Base-by-base conservation (phyloP, 2,113 vertebrate genomes). In the Muntiacus muntjak region DNA sequence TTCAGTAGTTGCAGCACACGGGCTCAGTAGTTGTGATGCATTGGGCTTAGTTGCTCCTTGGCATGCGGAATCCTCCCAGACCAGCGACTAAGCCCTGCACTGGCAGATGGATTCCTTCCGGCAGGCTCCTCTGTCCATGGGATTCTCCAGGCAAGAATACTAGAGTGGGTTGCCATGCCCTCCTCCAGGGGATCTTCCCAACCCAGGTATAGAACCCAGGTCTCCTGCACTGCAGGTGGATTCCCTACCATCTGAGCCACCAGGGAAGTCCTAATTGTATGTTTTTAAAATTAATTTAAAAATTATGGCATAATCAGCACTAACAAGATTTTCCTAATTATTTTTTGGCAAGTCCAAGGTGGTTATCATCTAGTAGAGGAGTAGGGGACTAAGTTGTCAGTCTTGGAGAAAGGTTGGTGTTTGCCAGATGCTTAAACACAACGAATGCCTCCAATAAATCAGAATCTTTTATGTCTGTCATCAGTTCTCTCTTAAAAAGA, bases 291-390 rank as follows among this genome's bases (percentile, higher is more conserved):
- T 25, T 55, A 12, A 33, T 85, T 81, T 23, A 1, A 67, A 84
- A 92, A 40, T 84, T 40, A 64, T 17, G 26, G 30, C 62, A 45
- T 57, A 91, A 45, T n/a, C 10, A 91, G 6, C 6, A 33, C 6
- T 40, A 78, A 21, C 5, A 94, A 82, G 33, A 94, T 62, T 90
- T 92, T 64, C 36, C 26, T 78, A 50, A 84, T 81, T 43, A 12
- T 74, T 85, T 78, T 52, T 19, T 6, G 21, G 55, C 10, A 45
- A 57, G 19, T 89, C 28, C 58, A 86, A 82, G 17, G 55, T 58
- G 25, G 25, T 40, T 57, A 15, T 83, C 15, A 16, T 23, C 3
- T 26, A 91, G 40, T 52, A 43, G 5, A 94, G 25, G 8, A 21
- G 5, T 0, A 71, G 36, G 25, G 16, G 47, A 58, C 30, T 11